These are phyloP conservation scores for Panurus biarmicus DNA, from an alignment of 2,113 vertebrate genomes.

Conservation along the genomic window DNA sequence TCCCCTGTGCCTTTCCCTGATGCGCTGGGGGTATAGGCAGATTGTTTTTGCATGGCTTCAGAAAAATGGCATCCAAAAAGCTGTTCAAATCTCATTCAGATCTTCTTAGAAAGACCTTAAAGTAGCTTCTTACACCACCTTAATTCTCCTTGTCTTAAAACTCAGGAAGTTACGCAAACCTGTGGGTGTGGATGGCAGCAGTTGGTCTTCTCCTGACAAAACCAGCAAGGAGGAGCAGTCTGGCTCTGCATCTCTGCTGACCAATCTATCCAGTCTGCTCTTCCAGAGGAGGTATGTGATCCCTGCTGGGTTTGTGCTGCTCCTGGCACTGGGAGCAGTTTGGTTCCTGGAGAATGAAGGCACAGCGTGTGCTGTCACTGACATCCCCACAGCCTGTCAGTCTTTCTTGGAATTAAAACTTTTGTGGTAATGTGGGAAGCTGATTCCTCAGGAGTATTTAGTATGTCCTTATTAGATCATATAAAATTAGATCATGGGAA, in stretches of 20 bases:
- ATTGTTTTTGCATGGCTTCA: not conserved
- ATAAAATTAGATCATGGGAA: not conserved
- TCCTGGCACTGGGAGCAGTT: fast-evolving
- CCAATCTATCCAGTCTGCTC: conserved; percentile 29
- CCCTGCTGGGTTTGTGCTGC: not conserved
- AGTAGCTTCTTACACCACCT: not conserved
- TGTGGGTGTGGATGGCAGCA: conserved; percentile 64
- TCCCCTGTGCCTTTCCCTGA: not conserved
- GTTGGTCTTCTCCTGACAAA: conserved; percentile 54
- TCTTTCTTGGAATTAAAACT: not conserved
- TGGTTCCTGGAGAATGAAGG: not conserved
- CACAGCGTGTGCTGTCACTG: not conserved
- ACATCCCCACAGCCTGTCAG: not conserved
- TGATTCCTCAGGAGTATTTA: not conserved
- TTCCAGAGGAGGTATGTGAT: conserved; percentile 63
- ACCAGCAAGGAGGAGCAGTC: conserved; percentile 47
- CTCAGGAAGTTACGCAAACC: conserved; percentile 74
- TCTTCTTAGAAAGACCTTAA: not conserved
- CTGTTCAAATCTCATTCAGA: not conserved
- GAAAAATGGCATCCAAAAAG: not conserved
- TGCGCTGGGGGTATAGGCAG: not conserved
- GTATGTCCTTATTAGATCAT: not conserved
- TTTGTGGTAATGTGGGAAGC: not conserved
- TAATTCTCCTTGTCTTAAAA: not conserved
- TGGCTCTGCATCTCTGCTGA: conserved; percentile 8